phyloP scores from a whole-genome alignment of 1,140 invertebrate species.

The Proales similis region DNA sequence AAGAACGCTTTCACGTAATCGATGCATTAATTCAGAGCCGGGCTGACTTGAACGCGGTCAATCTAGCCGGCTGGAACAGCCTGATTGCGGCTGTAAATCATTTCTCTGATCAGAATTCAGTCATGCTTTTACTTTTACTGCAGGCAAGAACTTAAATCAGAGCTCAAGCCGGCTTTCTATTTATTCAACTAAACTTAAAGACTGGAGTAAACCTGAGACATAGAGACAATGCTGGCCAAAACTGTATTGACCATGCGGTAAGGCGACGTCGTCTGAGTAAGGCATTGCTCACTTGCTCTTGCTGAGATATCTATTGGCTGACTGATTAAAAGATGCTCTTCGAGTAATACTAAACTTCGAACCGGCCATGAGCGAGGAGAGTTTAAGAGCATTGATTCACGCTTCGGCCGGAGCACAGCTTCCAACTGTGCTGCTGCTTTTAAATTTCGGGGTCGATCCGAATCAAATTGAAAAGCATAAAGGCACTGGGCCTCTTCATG shows the following conservation, averaged over 20 bases:
- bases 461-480: constrained; percentile 41
- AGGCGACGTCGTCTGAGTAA: constrained; percentile 41
- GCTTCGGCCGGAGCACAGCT: constrained; percentile 43
- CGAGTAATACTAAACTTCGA: constrained; percentile 43
- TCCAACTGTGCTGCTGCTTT: constrained; percentile 43
- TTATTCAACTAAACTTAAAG: constrained; percentile 34
- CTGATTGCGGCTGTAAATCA: constrained; percentile 24
- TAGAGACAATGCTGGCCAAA: constrained; percentile 12
- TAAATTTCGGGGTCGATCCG: constrained; percentile 45
- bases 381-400: constrained; percentile 43
- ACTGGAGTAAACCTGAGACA: constrained; percentile 28
- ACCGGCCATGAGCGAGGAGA: constrained; percentile 34
- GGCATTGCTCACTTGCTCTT: constrained; percentile 41
- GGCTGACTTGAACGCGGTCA: constrained; percentile 41
- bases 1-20: constrained; percentile 42
- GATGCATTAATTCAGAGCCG: constrained; percentile 41
- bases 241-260: constrained; percentile 36
- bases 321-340: constrained; percentile 44
- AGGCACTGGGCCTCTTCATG: constrained; percentile 43
- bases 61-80: constrained; percentile 7
- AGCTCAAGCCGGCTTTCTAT: constrained; percentile 44
- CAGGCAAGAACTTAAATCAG: constrained; percentile 43
- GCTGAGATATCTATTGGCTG: constrained; percentile 43
- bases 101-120: constrained; percentile 4
- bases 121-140: constrained; percentile 37